phyloP scores from a whole-genome alignment of 2,797 vertebrate species.

The Poeciliopsis infans region DNA sequence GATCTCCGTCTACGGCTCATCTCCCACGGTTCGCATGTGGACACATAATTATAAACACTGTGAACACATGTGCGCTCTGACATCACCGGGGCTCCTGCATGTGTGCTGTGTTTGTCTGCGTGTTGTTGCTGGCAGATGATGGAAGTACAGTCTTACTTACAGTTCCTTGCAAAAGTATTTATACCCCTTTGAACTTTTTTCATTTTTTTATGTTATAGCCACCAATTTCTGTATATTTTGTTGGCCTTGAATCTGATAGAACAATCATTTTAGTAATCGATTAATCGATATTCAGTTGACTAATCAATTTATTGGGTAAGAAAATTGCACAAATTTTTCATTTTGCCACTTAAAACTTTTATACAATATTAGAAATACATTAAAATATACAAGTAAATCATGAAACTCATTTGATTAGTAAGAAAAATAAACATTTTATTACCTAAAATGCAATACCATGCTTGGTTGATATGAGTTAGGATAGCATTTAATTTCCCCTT shows the following conservation, averaged over 20 bases:
- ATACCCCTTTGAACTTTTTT: not conserved
- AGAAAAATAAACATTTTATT: too few species aligned
- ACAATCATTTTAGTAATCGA: too few species aligned
- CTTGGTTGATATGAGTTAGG: too few species aligned
- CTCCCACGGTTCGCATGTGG: constrained; percentile 65
- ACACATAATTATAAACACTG: constrained; percentile 62
- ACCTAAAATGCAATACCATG: too few species aligned
- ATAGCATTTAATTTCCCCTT: too few species aligned
- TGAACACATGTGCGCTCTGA: constrained; percentile 70
- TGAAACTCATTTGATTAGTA: too few species aligned
- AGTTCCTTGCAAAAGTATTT: not conserved
- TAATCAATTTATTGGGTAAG: too few species aligned
- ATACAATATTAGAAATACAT: too few species aligned
- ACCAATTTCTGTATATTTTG: not conserved
- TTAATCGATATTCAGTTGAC: too few species aligned
- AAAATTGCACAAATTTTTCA: too few species aligned
- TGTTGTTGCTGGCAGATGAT: constrained; percentile 28
- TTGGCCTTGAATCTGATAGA: not conserved
- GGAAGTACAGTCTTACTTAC: constrained; percentile 9
- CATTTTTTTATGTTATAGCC: not conserved
- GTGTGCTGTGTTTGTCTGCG: constrained; percentile 61
- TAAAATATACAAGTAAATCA: too few species aligned
- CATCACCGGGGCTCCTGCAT: constrained; percentile 57
- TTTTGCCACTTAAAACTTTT: too few species aligned
- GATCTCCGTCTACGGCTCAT: constrained; percentile 62